Base-by-base conservation (phyloP, 2,113 vertebrate genomes). In the Suncus etruscus region DNA sequence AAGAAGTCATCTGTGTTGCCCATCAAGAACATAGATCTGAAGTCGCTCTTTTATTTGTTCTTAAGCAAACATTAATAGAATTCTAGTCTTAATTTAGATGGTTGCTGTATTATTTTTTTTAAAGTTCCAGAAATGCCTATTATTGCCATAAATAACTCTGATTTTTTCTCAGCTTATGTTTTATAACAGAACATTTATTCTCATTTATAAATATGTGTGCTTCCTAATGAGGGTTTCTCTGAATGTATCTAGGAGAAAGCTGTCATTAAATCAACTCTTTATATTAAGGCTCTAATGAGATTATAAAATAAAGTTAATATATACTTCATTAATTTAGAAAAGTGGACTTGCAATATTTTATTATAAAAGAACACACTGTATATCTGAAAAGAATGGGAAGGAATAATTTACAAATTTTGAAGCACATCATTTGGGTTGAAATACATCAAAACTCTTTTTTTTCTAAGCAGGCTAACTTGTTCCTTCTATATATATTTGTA, bases 251-350 rank as follows among this genome's bases (percentile, higher is more conserved):
- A 92, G 95, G 86, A 95, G 91, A 94, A 93, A 94, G 96, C 70
- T 91, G 92, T 95, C 58, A 91, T 91, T 83, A 45, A 83, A 96
- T 94, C 96, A 92, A 94, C 96, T 88, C 94, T 92, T 50, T 29
- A 95, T 94, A 89, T 65, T 65, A 87, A 96, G 63, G 45, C 45
- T 31, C 0, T 94, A 83, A 91, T 92, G 75, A 96, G 51, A 31
- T 81, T 76, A 80, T 47, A 86, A 75, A 92, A 61, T 32, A 48
- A 61, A 61, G 18, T 58, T 58, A 61, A 61, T 61, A 22, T 61
- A 20, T 25, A 91, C 74, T 90, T 80, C 12, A 54, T 3, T 39
- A 39, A 89, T 88, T 95, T 94, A 82, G 76, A 88, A 92, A 95
- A 92, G 31, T 87, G 31, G 80, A 81, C 87, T 61, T 91, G 91